These are phyloP conservation scores for Apteryx owenii DNA, from an alignment of 2,113 vertebrate genomes.

Conservation along the genomic window DNA sequence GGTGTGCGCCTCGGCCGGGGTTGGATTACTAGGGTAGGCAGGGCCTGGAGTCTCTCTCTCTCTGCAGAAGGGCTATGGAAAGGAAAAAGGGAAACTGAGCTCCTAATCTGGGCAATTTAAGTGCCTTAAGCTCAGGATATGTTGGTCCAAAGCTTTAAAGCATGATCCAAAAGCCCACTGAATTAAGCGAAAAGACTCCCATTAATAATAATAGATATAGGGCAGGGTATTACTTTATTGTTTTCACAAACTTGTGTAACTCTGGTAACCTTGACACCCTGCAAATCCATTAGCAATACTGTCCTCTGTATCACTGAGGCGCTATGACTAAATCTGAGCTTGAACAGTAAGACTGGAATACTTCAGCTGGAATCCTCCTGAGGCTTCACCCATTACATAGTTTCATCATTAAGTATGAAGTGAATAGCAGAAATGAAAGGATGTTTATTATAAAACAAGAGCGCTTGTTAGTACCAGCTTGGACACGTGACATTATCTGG, in stretches of 20 bases:
- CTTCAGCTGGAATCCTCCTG: conserved; percentile 19
- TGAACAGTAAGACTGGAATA: background rate
- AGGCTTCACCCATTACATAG: background rate
- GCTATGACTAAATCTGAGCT: background rate
- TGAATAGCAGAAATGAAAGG: conserved; percentile 33
- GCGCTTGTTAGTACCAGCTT: background rate
- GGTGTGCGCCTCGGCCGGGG: background rate
- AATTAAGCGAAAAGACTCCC: background rate
- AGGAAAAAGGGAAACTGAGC: background rate
- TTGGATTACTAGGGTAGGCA: background rate
- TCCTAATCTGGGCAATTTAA: background rate
- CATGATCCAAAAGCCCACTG: background rate
- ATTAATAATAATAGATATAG: background rate
- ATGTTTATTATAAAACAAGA: conserved; percentile 47
- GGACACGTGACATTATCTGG: background rate
- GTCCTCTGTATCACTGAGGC: background rate
- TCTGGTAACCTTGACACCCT: background rate
- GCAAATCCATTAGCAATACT: background rate
- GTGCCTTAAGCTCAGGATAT: background rate
- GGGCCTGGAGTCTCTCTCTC: background rate
- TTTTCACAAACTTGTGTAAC: background rate
- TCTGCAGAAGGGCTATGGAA: background rate
- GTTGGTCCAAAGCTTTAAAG: background rate
- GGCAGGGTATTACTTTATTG: background rate
- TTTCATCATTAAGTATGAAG: conserved; percentile 10